Conservation (phyloP, 2,113 vertebrate species). For the Sprattus sprattus region DNA sequence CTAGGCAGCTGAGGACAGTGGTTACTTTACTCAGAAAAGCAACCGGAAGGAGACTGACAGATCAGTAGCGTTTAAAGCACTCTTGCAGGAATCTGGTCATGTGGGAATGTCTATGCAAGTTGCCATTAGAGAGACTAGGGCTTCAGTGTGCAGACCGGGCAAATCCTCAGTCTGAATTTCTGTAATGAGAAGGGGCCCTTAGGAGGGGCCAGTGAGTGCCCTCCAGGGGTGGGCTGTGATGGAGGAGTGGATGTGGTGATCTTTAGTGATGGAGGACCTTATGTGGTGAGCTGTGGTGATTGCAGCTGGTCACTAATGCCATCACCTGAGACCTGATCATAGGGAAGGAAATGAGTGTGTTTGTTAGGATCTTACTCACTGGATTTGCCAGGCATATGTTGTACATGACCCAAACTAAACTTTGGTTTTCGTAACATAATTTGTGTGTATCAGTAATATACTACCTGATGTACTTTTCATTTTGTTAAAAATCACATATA, state of each 20-base stretch:
- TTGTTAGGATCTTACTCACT: no score
- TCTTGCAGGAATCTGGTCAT: not conserved
- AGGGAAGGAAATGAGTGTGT: not conserved
- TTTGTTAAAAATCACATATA: no score
- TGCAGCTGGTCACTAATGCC: not conserved
- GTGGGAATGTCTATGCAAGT: not conserved
- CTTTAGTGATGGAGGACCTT: not conserved
- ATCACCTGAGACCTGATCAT: not conserved
- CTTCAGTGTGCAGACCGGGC: not conserved
- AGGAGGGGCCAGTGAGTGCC: not conserved
- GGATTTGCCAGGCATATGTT: no score
- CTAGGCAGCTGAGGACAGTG: not conserved
- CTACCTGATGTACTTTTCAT: no score
- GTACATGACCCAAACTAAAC: no score
- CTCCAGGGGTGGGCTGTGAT: not conserved
- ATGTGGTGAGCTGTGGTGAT: not conserved
- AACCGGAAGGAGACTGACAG: not conserved
- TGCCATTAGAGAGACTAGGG: not conserved
- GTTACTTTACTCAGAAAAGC: not conserved
- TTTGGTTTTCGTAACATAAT: no score
- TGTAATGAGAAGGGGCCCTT: conserved; percentile 3
- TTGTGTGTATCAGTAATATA: no score
- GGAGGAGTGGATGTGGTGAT: not conserved
- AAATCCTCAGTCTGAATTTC: not conserved
- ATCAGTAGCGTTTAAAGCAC: not conserved